Evolutionary conservation across 1,140 invertebrate species (phyloP), one percentile per base, ranked within the genome.

Genomic region (Sycophaga agraensis): DNA sequence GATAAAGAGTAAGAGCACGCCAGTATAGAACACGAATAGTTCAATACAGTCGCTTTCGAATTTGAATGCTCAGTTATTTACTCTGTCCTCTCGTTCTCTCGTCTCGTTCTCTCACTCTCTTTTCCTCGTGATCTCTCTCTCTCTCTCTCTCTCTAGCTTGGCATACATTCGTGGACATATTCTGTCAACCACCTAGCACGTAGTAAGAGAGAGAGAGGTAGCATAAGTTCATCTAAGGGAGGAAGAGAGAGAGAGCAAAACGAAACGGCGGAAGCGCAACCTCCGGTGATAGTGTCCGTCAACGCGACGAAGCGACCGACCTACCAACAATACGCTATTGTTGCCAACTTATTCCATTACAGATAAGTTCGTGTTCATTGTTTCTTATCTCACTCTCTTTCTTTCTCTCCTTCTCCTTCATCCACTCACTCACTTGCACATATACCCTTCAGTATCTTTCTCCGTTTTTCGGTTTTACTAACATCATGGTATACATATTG

Each of bases 311-410:
- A 75, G 70, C 75, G 71, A 75, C 70, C 73, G 71, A 77, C 66
- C 70, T 72, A 66, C 66, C 72, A 76, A 80, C 79, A 81, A 81
- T 79, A 69, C 72, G 64, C 75, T 66, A 80, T 81, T 81, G 78
- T 81, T 81, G 73, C 76, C 76, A 81, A 80, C 79, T 81, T 81
- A 81, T 81, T 81, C 78, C 77, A 81, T 81, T 81, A 81, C 76
- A 80, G 78, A 81, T 81, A 81, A 81, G 74, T 77, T 73, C 65
- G 19, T 59, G 70, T 65, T 75, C 70, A 77, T 79, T 78, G 72
- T 75, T 73, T 73, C 70, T 66, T 70, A 67, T 73, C 74, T 59
- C 5, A 21, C 16, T 22, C 21, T 35, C 40, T 16, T 26, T 42
- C 34, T 49, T 16, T 9, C 22, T 48, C 48, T 51, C 58, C 24